A percentile compares a stretch with the other conserved stretches of the same genome.
phyloP scores from a whole-genome alignment of 2,797 vertebrate species.

The Craterocephalus amniculus region DNA sequence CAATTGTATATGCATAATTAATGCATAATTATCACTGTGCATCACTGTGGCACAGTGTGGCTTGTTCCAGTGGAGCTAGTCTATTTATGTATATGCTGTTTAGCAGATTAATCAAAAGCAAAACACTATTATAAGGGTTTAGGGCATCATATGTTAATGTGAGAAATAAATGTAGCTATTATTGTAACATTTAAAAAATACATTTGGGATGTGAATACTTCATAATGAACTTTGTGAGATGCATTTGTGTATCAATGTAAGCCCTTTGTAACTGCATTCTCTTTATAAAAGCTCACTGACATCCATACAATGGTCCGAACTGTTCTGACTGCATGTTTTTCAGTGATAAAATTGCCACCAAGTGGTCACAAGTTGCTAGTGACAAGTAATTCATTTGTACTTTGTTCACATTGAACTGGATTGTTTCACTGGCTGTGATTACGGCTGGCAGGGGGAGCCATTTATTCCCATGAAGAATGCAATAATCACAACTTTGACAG shows the following conservation, averaged over 20 bases:
- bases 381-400: neutral
- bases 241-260: neutral
- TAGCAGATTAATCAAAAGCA: too few species aligned
- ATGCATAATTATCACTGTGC: neutral
- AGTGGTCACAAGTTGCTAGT: slow-evolving; percentile 47
- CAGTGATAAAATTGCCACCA: slow-evolving; percentile 43
- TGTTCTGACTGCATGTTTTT: neutral
- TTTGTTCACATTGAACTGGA: neutral
- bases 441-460: neutral
- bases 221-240: neutral
- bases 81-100: too few species aligned
- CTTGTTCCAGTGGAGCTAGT: too few species aligned
- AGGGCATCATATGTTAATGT: too few species aligned
- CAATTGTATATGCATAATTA: neutral
- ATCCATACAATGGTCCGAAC: too few species aligned
- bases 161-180: too few species aligned
- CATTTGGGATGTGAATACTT: neutral
- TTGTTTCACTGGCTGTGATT: neutral
- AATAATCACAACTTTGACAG: neutral
- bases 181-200: too few species aligned
- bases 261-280: too few species aligned
- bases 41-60: neutral
- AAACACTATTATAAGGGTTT: too few species aligned
- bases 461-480: neutral
- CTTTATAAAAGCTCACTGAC: too few species aligned